A percentile compares a stretch with the other conserved stretches of the same genome.
phyloP scores from a whole-genome alignment of 2,797 vertebrate species.

The Okamejei kenojei region DNA sequence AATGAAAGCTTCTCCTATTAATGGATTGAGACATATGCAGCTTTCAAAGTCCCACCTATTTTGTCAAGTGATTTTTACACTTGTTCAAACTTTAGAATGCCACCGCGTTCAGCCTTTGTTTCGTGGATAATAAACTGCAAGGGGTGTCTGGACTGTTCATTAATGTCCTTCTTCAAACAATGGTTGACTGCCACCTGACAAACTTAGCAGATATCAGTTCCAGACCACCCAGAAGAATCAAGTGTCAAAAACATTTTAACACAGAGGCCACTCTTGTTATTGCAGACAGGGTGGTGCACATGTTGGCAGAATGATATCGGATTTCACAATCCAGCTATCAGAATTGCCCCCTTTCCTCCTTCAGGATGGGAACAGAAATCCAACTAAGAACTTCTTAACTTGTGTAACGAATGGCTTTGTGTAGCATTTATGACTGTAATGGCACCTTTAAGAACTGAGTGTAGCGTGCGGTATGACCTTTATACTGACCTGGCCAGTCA shows the following conservation, averaged over 20 bases:
- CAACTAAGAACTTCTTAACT: background rate
- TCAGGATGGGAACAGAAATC: background rate
- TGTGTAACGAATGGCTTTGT: background rate
- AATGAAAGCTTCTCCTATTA: slow-evolving; percentile 1
- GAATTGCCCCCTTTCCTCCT: background rate
- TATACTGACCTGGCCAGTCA: too few relatives aligned
- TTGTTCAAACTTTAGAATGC: background rate
- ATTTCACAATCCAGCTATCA: background rate
- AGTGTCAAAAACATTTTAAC: background rate
- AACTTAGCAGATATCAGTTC: background rate
- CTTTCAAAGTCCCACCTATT: background rate
- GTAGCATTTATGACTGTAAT: too few relatives aligned
- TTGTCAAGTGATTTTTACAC: background rate
- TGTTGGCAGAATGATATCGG: background rate
- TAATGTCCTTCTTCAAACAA: background rate
- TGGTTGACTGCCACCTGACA: background rate
- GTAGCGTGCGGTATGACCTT: too few relatives aligned
- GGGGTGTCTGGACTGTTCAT: background rate
- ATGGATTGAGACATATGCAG: background rate
- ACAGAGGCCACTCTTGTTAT: background rate
- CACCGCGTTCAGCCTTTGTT: background rate
- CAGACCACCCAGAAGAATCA: background rate
- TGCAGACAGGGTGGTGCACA: background rate
- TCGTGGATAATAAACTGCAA: background rate
- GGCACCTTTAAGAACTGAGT: too few relatives aligned